phyloP scores from a whole-genome alignment of 2,888 invertebrate genomes.

The Aricia artaxerxes region DNA sequence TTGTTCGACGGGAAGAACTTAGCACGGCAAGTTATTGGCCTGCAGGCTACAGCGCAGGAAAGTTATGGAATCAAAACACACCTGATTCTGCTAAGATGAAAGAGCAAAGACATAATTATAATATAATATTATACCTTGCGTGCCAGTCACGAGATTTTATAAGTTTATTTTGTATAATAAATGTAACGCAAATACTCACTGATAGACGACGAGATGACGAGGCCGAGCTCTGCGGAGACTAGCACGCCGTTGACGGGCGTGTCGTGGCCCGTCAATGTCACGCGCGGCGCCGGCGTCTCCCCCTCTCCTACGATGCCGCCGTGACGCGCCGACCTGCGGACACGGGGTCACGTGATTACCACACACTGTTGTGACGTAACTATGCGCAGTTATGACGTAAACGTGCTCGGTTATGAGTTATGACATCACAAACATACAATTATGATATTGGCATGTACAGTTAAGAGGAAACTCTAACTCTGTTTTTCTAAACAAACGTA shows the following conservation, averaged over 20 bases:
- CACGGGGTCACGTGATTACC: slow-evolving; percentile 60
- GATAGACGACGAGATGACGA: slow-evolving; percentile 96
- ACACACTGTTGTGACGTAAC: not conserved
- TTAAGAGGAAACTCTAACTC: no score
- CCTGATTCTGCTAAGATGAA: no score
- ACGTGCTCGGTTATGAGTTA: no score
- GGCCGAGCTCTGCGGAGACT: slow-evolving; percentile 98
- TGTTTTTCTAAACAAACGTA: no score
- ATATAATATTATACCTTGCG: no score
- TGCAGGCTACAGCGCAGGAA: not conserved
- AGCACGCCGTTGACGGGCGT: slow-evolving; percentile 97
- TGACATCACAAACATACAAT: no score
- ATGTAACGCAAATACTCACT: slow-evolving; percentile 56
- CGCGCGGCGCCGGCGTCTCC: slow-evolving; percentile 96
- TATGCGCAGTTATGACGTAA: no score
- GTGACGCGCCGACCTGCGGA: slow-evolving; percentile 86
- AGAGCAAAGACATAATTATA: no score
- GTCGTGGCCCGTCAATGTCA: slow-evolving; percentile 98
- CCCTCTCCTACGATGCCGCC: slow-evolving; percentile 99
- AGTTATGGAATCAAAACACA: not conserved
- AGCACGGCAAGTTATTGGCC: not conserved
- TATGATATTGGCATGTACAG: no score
- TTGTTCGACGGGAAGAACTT: not conserved
- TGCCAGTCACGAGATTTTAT: no score
- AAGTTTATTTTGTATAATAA: not conserved